A percentile compares a stretch with the other conserved stretches of the same genome.
Evolutionary conservation across 2,797 vertebrate species (phyloP).

Genomic region (Loriculus beryllinus): DNA sequence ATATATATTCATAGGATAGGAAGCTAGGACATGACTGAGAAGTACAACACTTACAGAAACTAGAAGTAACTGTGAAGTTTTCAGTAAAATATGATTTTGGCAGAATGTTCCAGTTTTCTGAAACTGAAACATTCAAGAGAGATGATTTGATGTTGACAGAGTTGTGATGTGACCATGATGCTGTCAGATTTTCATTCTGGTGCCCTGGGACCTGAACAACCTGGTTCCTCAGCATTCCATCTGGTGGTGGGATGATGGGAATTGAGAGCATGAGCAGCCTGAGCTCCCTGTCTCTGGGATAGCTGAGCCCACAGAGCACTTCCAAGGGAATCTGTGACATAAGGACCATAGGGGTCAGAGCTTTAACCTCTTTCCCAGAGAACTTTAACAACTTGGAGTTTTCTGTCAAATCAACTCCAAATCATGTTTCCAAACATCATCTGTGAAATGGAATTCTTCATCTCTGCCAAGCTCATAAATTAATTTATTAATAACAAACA

Average conservation of each 20-base stretch:
- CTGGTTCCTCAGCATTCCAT: neutral
- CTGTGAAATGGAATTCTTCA: neutral
- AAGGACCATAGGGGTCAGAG: neutral
- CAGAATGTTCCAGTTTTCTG: neutral
- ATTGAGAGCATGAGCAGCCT: neutral
- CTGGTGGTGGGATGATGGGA: neutral
- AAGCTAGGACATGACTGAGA: neutral
- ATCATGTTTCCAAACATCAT: neutral
- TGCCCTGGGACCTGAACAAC: neutral
- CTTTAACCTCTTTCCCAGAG: neutral
- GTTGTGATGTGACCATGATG: neutral
- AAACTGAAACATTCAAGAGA: neutral
- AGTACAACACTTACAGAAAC: neutral
- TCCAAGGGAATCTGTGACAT: fast-evolving
- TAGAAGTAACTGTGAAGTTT: neutral
- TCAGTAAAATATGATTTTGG: neutral
- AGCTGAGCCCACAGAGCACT: neutral
- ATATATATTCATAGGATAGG: neutral
- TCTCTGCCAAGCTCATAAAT: neutral
- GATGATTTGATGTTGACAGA: neutral
- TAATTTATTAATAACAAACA: neutral
- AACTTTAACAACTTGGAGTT: neutral
- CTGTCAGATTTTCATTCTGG: neutral
- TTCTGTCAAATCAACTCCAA: neutral
- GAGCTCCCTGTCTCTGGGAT: neutral